phyloP scores from a whole-genome alignment of 2,113 vertebrate species.

The Thalassoma bifasciatum region DNA sequence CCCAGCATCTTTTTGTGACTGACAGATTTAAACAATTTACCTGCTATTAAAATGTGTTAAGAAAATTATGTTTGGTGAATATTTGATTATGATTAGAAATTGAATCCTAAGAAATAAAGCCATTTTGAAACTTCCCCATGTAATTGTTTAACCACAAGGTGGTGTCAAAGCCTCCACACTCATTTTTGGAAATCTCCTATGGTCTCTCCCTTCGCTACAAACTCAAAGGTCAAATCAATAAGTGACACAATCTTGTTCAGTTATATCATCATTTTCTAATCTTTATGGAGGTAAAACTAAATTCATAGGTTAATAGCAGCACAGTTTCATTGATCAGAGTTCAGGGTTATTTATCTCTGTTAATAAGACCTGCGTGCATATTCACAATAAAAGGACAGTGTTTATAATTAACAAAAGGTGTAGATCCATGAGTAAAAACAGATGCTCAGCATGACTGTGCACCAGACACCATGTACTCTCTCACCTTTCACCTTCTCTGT shows the following conservation, averaged over 20 bases:
- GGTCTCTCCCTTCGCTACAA: no score
- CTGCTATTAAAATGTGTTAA: no score
- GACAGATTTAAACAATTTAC: no score
- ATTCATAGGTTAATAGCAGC: background rate
- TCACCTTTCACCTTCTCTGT: background rate
- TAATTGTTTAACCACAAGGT: no score
- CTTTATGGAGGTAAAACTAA: background rate
- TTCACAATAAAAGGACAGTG: background rate
- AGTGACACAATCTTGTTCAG: background rate
- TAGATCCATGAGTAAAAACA: background rate
- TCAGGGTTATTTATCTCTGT: background rate
- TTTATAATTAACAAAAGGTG: background rate
- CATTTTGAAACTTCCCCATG: no score
- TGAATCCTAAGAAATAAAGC: no score
- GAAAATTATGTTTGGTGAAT: no score
- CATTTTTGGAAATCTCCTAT: no score
- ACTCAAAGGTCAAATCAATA: background rate
- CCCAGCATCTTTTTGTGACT: no score
- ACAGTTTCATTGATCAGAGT: conserved; percentile 6
- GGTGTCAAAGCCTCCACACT: no score
- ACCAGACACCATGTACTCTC: background rate
- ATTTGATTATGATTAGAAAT: no score
- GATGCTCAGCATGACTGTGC: background rate
- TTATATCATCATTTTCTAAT: background rate
- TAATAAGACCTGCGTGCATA: background rate